Evolutionary conservation across 2,888 invertebrate species (phyloP), one percentile per base, ranked within the genome.

Genomic region (Eupeodes luniger): DNA sequence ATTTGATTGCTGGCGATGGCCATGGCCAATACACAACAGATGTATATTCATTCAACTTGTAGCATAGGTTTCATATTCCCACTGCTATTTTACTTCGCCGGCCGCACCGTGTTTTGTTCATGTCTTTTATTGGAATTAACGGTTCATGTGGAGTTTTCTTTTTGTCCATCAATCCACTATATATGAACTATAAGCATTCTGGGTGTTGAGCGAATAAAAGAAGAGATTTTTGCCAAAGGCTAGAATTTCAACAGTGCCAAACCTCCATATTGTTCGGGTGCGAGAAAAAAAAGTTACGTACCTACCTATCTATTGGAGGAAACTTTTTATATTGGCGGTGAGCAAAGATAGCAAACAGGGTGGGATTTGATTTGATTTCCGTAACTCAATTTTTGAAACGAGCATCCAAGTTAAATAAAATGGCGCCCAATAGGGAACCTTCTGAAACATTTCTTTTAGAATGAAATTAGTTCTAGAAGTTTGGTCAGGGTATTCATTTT

Each of bases 71-170:
- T 47, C 4, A 12, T 72, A 44, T 14, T 36, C 61, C 53, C 57
- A 69, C 11, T 12, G 74, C 55, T 27, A 27, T 40, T 57, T 59
- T 34, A 59, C 59, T 36, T 19, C 47, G 11, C 12, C 10, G 10
- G 47, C 5, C 12, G 49, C 12, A 4, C 14, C 12, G 12, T 10
- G 10, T 19, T 44, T 64, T 6, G 12, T 67, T 49, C 19, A 11
- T 57, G 62, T 57, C 69, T 64, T 66, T 69, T 66, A 61, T 78
- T 78, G 78, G 76, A 83, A 70, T 76, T 88, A 88, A 88, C 87
- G 81, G 87, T 83, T 79, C 57, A 36, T 61, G 36, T 80, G 78
- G 10, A 53, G 59, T 34, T 69, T 53, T 53, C 36, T 34, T 47
- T 55, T 55, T 59, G 49, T 53, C 47, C 66, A 76, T 74, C 66